Conservation (phyloP, 2,113 vertebrate genomes). For the Heterocephalus glaber region DNA sequence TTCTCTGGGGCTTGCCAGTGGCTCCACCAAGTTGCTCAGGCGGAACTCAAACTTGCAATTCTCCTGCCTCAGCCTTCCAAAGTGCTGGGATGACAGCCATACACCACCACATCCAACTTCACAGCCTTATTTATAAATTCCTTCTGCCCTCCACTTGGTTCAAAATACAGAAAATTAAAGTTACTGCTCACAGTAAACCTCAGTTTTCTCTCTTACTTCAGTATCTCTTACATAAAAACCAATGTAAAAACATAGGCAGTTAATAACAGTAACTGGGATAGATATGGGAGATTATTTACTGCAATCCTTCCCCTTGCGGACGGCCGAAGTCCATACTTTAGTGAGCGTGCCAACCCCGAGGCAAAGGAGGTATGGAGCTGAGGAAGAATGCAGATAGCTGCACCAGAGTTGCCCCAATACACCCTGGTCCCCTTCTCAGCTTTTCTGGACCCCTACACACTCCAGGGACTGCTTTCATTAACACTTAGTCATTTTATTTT, state of each 20-base stretch:
- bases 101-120: neutral
- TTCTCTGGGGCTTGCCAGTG: no score
- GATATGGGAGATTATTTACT: neutral
- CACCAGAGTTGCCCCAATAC: neutral
- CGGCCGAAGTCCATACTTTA: neutral
- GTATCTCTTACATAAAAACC: neutral
- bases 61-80: neutral
- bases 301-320: neutral
- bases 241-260: neutral
- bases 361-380: neutral
- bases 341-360: neutral
- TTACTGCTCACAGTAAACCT: neutral
- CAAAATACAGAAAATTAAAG: neutral
- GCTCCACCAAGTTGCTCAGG: neutral
- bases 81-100: no score
- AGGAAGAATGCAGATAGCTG: neutral
- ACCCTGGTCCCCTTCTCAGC: neutral
- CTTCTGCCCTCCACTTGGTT: neutral
- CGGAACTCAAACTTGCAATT: no score
- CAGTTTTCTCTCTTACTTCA: neutral
- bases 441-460: neutral
- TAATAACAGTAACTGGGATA: neutral
- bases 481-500: neutral
- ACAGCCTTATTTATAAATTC: neutral
- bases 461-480: neutral